These are phyloP conservation scores for Trematomus loennbergii DNA, from an alignment of 2,113 vertebrate species.

Conservation along the genomic window DNA sequence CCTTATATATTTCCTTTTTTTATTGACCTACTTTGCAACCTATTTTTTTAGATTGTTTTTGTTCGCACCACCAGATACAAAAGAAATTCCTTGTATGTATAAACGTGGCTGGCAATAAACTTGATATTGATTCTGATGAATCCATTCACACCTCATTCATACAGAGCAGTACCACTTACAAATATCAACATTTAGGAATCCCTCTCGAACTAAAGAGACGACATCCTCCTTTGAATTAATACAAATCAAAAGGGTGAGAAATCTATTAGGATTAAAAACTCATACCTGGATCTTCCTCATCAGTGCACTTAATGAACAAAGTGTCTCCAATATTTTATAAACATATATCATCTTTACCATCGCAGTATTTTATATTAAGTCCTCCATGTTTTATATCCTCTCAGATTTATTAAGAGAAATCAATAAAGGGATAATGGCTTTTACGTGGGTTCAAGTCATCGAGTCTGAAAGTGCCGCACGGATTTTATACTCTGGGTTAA, in stretches of 20 bases:
- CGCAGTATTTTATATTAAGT: conserved; percentile 22
- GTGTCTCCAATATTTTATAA: conserved; percentile 49
- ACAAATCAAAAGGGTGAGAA: conserved; percentile 10
- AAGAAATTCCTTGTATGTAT: no score
- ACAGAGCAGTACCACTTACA: no score
- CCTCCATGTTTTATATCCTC: conserved; percentile 23
- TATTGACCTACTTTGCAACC: no score
- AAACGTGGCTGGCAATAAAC: no score
- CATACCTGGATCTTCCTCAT: conserved; percentile 24
- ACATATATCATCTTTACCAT: conserved; percentile 50
- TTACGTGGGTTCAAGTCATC: conserved; percentile 15
- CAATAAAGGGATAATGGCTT: conserved; percentile 35
- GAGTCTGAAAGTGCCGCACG: neutral
- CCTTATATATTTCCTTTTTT: no score
- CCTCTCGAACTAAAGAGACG: neutral
- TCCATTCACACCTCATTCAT: no score
- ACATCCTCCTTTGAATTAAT: conserved; percentile 26
- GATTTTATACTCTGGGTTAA: neutral
- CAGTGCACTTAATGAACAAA: conserved; percentile 51
- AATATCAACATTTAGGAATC: neutral
- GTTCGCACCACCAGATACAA: no score
- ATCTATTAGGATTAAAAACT: conserved; percentile 43
- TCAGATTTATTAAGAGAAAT: conserved; percentile 37
- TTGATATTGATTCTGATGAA: no score
- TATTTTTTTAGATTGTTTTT: no score